Base-by-base conservation (phyloP, 2,797 vertebrate genomes). In the Brachyrhaphis roseni region DNA sequence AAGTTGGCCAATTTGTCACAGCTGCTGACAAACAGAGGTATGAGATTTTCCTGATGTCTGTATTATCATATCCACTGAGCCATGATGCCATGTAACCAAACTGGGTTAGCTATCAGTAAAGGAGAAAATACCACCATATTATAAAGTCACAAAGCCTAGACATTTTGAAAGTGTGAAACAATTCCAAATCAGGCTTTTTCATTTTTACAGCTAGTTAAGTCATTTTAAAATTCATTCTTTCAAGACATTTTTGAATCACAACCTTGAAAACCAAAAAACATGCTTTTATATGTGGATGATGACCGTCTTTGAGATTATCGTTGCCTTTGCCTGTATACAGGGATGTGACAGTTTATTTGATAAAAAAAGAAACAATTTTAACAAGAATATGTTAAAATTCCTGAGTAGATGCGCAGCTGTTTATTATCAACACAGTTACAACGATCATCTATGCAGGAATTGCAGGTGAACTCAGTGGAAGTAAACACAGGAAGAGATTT, bases 21-120 rank as follows among this genome's bases (percentile, higher is more conserved):
- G 76, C 78, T 88, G 74, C 82, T 73, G 68, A 86, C 75, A 82
- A 80, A 78, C 7, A 47, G 34, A 47, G 45, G 80, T 74, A 43
- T 49, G 66, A 66, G 46, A 46, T 74, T 74, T 80, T 62, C 59
- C 72, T 84, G 78, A 59, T 41, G 68, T 80, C 83, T 74, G 64
- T 68, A 6, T 53, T 36, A 31, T 76, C 79, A 66, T 77, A 51
- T 39, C 72, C 85, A 82, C 70, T 83, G 76, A 89, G 82, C 77
- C 57, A 15, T 39, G 4, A 18, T 39, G 3, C 47, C 41, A 15
- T 43, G 59, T 64, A 70, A 46, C 36, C 77, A 86, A 89, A 88
- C 88, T 91, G 87, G 91, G 85, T 89, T 85, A 77, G 46, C 80
- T 78, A 71, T 92, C 82, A 89, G 91, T 77, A 90, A 72, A 76